phyloP scores from a whole-genome alignment of 1,140 invertebrate genomes.

The Episyrphus balteatus region DNA sequence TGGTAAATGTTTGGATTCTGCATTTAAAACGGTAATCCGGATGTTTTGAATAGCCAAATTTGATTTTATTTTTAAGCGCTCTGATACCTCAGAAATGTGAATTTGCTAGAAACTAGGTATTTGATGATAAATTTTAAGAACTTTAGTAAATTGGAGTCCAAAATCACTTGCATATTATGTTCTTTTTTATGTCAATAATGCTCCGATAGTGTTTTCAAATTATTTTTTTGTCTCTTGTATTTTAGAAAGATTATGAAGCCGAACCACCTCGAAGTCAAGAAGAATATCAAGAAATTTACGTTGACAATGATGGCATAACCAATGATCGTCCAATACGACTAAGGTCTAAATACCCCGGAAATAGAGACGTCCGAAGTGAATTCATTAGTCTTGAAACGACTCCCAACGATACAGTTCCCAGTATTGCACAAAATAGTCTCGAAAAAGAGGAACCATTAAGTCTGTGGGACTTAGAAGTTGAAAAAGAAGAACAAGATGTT shows the following conservation, averaged over 20 bases:
- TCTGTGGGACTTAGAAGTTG: constrained; percentile 33
- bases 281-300: constrained; percentile 8
- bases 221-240: neutral
- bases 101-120: no score
- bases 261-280: neutral
- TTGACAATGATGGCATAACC: constrained; percentile 3
- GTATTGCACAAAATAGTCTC: constrained; percentile 4
- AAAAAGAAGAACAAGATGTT: constrained; percentile 25
- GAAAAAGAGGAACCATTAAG: constrained; percentile 13
- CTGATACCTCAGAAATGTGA: no score
- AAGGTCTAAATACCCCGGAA: constrained; percentile 29
- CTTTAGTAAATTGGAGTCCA: no score
- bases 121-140: no score
- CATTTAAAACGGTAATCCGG: no score
- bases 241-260: constrained; percentile 9
- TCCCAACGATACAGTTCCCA: neutral
- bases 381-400: constrained; percentile 4
- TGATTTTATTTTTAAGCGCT: no score
- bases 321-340: constrained; percentile 26
- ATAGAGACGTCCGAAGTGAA: constrained; percentile 30
- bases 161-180: no score
- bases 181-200: no score
- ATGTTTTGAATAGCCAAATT: no score
- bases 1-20: no score
- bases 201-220: no score